phyloP scores from a whole-genome alignment of 2,113 vertebrate species.

The Chiloscyllium plagiosum region DNA sequence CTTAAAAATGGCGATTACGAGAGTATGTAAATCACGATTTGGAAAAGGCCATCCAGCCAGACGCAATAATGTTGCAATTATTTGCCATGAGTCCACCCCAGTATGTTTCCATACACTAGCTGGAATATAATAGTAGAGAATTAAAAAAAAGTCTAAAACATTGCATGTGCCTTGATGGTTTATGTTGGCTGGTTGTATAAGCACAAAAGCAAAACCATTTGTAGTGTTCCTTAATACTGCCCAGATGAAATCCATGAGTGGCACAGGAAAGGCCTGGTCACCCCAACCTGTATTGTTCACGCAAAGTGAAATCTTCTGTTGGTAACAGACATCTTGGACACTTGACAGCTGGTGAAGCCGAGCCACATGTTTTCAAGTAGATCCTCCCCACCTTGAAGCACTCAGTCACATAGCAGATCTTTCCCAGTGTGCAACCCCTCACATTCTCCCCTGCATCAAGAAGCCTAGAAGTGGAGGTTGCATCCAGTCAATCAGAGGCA shows the following conservation, averaged over 20 bases:
- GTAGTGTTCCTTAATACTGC: not conserved
- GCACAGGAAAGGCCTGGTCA: not conserved
- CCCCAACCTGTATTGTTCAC: not conserved
- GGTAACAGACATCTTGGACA: not conserved
- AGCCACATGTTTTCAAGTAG: not conserved
- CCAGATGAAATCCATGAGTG: not conserved
- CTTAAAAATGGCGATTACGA: not conserved
- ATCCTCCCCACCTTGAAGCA: not conserved
- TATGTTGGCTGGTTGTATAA: not conserved
- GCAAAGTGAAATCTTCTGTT: not conserved
- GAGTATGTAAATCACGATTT: not conserved
- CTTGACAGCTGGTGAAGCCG: not conserved
- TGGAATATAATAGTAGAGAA: not conserved
- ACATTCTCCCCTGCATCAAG: not conserved
- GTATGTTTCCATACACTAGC: not conserved
- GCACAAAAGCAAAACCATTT: not conserved
- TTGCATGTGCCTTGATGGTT: not conserved
- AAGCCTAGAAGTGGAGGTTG: not conserved
- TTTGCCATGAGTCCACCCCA: not conserved
- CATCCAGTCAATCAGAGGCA: not conserved
- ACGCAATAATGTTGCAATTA: not conserved
- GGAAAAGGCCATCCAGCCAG: not conserved
- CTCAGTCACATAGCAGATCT: not conserved
- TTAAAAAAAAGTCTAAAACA: not conserved
- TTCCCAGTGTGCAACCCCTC: too few relatives aligned